A percentile compares a stretch with the other conserved stretches of the same genome.
Conservation (phyloP, 2,888 invertebrate genomes). For the Catocala sponsa region DNA sequence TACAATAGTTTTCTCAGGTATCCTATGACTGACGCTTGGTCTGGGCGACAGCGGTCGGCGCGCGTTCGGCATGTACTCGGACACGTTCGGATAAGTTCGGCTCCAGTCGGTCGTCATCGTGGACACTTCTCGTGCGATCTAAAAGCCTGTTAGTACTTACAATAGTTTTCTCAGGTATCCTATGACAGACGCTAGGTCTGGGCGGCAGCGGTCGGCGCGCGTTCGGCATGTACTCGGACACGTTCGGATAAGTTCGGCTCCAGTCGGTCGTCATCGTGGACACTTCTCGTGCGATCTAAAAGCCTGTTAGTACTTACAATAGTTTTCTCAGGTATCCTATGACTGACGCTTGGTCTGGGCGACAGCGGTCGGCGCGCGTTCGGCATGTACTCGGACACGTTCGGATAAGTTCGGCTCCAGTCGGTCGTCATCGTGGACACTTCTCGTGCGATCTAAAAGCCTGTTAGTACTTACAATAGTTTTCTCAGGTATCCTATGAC, state of each 20-base stretch:
- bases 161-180: slow-evolving; percentile 69
- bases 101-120: slow-evolving; percentile 65
- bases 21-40: slow-evolving; percentile 62
- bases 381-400: slow-evolving; percentile 45
- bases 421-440: slow-evolving; percentile 64
- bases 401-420: slow-evolving; percentile 60
- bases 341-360: slow-evolving; percentile 68
- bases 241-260: slow-evolving; percentile 56
- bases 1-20: slow-evolving; percentile 73
- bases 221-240: slow-evolving; percentile 48
- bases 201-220: slow-evolving; percentile 73
- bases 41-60: slow-evolving; percentile 73
- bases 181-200: slow-evolving; percentile 64
- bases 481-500: slow-evolving; percentile 67
- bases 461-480: slow-evolving; percentile 72
- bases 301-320: slow-evolving; percentile 73
- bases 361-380: slow-evolving; percentile 69
- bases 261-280: slow-evolving; percentile 62
- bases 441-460: too few relatives aligned
- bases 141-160: too few relatives aligned
- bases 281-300: slow-evolving; percentile 78
- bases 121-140: slow-evolving; percentile 73
- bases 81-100: slow-evolving; percentile 49
- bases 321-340: slow-evolving; percentile 67
- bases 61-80: slow-evolving; percentile 52